phyloP scores from a whole-genome alignment of 92 coral and sea anemone genomes.

The Palythoa grandiflora region DNA sequence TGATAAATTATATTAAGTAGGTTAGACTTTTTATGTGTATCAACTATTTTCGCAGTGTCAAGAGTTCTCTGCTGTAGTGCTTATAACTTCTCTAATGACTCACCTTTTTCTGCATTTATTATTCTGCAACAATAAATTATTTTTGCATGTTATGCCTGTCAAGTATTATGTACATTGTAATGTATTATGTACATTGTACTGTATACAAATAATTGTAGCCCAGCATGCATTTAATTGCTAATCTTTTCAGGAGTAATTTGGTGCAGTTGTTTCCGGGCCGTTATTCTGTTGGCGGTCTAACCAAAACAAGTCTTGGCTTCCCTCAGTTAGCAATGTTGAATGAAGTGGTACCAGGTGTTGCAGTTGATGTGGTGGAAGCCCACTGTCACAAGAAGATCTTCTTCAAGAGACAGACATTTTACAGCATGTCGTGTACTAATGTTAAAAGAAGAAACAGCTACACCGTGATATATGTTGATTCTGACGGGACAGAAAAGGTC shows the following conservation, averaged over 20 bases:
- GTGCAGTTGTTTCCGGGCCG: neutral
- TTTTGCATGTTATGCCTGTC: no score
- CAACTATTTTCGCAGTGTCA: no score
- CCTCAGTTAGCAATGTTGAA: conserved; percentile 48
- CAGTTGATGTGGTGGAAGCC: conserved; percentile 42
- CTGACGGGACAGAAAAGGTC: conserved; percentile 10
- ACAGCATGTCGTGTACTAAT: conserved; percentile 58
- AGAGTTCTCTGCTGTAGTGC: no score
- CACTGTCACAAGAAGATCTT: conserved; percentile 45
- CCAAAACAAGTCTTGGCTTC: conserved; percentile 17
- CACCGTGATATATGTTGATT: conserved; percentile 25
- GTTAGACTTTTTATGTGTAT: no score
- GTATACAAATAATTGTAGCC: neutral
- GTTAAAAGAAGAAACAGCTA: conserved; percentile 57
- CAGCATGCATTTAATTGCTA: neutral
- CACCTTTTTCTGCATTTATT: no score
- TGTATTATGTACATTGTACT: no score
- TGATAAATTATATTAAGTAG: no score
- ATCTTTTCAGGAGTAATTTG: no score
- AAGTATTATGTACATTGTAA: no score
- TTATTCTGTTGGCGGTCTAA: conserved; percentile 52
- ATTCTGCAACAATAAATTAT: no score
- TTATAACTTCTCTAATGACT: no score
- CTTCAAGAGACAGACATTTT: conserved; percentile 45
- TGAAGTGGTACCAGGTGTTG: conserved; percentile 56